Base-by-base conservation (phyloP, 2,797 vertebrate genomes). In the Pitangus sulphuratus region DNA sequence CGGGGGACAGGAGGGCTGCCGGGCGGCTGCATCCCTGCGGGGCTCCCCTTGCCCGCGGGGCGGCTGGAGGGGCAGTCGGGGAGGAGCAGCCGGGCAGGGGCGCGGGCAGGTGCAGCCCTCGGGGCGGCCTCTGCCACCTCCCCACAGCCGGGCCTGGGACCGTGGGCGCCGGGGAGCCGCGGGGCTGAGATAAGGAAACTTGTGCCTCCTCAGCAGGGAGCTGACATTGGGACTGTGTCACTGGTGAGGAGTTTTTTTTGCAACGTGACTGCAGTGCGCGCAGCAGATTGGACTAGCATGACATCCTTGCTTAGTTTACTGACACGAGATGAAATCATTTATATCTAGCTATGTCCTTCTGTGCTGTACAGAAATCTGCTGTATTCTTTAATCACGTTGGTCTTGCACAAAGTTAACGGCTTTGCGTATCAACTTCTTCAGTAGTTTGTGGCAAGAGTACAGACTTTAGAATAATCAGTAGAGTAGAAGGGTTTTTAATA, bases 141-240 rank as follows among this genome's bases (percentile, higher is more conserved):
- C 37, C 56, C 28, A 18, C 60, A 28, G 20, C 24, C 11, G 11
- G 17, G 19, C 5, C 10, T 18, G 79, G 35, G 18, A 6, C 15
- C 9, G 20, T 6, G 60, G 42, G n/a, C 8, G 2, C 11, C 5
- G 3, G 18, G 1, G 17, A 30, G 62, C 26, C 19, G 8, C 0
- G 39, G 39, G 21, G 15, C 39, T 22, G 86, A 17, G 31, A 2
- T 2, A 0, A 1, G 26, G 53, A 13, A 8, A 8, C 19, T 8
- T 4, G 51, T 74, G 60, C 30, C 42, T 24, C 11, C 9, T 19
- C 21, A 45, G 15, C 28, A 6, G 61, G 56, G 64, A 37, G 39
- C 26, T 48, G 74, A 6, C 6, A 18, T 31, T 1, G 19, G 12
- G 12, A 1, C 12, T 3, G 20, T 60, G 56, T 9, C 44, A 3